Conservation (phyloP, 2,888 invertebrate genomes). For the Drosophila phalerata region DNA sequence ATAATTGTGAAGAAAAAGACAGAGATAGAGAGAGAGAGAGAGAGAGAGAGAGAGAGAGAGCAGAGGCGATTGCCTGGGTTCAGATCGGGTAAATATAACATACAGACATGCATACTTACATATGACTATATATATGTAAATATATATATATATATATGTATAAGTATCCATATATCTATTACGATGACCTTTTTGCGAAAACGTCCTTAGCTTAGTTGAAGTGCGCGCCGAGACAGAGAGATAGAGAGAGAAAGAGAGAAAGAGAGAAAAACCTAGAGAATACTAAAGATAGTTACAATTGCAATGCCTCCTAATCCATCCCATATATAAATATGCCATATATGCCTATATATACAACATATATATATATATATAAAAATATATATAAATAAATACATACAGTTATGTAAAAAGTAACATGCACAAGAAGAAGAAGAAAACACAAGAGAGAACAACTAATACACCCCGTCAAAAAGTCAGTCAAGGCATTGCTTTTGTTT, state of each 20-base stretch:
- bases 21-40: not conserved
- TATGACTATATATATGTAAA: not conserved
- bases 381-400: no score
- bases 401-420: constrained; percentile 14
- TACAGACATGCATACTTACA: constrained; percentile 18
- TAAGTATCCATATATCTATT: constrained; percentile 33
- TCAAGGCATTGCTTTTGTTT: constrained; percentile 24
- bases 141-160: constrained; percentile 30
- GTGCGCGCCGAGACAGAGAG: constrained; percentile 13
- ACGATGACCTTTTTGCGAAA: constrained; percentile 79
- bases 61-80: constrained; percentile 8
- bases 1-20: constrained; percentile 43
- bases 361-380: constrained; percentile 9
- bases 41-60: constrained; percentile 6
- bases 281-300: constrained; percentile 37
- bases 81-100: constrained; percentile 38
- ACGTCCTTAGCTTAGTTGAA: constrained; percentile 81
- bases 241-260: constrained; percentile 7
- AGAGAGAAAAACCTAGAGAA: constrained; percentile 31
- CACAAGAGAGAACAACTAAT: not conserved
- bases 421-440: constrained; percentile 13
- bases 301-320: constrained; percentile 35
- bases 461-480: constrained; percentile 6
- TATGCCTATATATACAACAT: constrained; percentile 30
- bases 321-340: constrained; percentile 33